Evolutionary conservation across 2,113 vertebrate genomes (phyloP).

Genomic region (Stigmatopora nigra): DNA sequence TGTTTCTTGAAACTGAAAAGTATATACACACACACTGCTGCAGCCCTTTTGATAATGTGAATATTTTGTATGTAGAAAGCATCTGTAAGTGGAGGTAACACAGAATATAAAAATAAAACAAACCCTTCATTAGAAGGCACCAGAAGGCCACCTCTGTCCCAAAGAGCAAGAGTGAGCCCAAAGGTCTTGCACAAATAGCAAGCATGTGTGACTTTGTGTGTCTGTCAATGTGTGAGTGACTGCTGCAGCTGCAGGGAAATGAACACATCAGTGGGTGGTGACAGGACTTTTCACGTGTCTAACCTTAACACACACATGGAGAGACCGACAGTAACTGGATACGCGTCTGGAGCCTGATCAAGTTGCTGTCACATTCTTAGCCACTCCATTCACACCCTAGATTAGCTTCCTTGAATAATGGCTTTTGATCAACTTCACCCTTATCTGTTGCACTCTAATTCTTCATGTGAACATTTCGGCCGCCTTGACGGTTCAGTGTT

Average conservation of each 20-base stretch:
- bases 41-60: not conserved
- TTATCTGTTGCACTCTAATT: constrained; percentile 10
- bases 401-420: constrained; percentile 33
- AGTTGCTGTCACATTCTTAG: constrained; percentile 55
- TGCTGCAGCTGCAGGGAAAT: constrained; percentile 63
- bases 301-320: constrained; percentile 15
- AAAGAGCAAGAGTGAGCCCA: constrained; percentile 36
- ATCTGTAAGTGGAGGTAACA: no score
- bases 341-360: constrained; percentile 47
- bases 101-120: no score
- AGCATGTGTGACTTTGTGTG: constrained; percentile 20
- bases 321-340: constrained; percentile 48
- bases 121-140: constrained; percentile 13
- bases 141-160: constrained; percentile 4
- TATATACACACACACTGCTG: not conserved
- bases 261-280: constrained; percentile 66
- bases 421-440: constrained; percentile 8
- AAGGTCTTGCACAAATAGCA: constrained; percentile 31
- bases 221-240: constrained; percentile 51
- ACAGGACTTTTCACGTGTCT: constrained; percentile 47
- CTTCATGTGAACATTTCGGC: constrained; percentile 1
- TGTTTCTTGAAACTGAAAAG: not conserved
- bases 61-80: no score
- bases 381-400: constrained; percentile 44
- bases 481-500: not conserved